Percentiles rank a stretch among this genome's conserved stretches.
These are phyloP conservation scores for Akabosia matsudoensis DNA, from an alignment of 1,140 invertebrate species.

Conservation along the genomic window DNA sequence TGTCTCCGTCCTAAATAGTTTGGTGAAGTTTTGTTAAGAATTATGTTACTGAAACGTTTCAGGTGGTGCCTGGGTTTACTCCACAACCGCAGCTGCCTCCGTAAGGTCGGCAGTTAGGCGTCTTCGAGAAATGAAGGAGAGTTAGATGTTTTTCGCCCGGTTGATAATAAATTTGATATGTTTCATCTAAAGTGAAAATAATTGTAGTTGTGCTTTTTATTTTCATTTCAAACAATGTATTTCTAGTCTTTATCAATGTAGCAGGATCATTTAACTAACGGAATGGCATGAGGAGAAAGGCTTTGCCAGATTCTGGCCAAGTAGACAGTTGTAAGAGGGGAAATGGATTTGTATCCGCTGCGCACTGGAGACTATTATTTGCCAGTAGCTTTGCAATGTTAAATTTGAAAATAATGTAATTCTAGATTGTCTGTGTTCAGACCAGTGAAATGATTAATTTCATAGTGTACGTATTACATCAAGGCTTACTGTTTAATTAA, in stretches of 20 bases:
- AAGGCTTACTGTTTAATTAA: too few relatives aligned
- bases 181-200: neutral
- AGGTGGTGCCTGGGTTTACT: constrained; percentile 94
- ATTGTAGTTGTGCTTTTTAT: neutral
- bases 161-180: constrained; percentile 6
- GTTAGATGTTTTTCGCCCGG: constrained; percentile 52
- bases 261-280: neutral
- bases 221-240: neutral
- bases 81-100: constrained; percentile 91
- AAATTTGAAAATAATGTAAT: too few relatives aligned
- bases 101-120: constrained; percentile 92
- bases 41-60: neutral
- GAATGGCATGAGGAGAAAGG: neutral
- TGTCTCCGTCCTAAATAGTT: neutral
- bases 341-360: too few relatives aligned
- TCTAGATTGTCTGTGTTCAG: too few relatives aligned
- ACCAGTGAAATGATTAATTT: too few relatives aligned
- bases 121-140: constrained; percentile 93
- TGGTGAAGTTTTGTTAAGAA: neutral
- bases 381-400: too few relatives aligned
- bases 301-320: too few relatives aligned
- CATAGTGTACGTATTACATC: too few relatives aligned
- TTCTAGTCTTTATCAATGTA: neutral
- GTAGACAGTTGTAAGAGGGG: too few relatives aligned
- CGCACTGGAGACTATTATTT: too few relatives aligned